These are phyloP conservation scores for Florisuga fusca DNA, from an alignment of 2,797 vertebrate species.

Conservation along the genomic window DNA sequence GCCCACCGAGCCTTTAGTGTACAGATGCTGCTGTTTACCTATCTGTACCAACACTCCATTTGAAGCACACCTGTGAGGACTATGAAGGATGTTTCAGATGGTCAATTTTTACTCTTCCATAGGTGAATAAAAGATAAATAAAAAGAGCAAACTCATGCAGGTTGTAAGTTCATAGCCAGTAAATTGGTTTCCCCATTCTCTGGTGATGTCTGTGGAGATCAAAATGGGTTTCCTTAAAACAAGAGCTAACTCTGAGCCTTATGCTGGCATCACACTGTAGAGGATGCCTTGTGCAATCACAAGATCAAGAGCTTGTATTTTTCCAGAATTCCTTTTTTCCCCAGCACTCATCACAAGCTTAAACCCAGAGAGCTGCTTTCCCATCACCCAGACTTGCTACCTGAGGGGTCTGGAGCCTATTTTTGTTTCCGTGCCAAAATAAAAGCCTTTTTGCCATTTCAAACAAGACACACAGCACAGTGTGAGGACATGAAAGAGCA, in stretches of 20 bases:
- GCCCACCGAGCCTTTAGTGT: neutral
- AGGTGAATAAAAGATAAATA: neutral
- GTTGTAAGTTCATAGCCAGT: neutral
- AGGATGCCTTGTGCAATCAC: neutral
- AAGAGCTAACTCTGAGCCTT: neutral
- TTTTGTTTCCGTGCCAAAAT: slow-evolving; percentile 14
- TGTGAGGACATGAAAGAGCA: slow-evolving; percentile 1
- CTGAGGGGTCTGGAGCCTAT: neutral
- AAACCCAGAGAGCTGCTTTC: neutral
- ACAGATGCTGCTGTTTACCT: neutral
- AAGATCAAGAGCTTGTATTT: neutral
- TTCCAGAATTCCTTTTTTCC: neutral
- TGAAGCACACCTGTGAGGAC: neutral
- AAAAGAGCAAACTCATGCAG: neutral
- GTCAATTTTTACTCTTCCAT: neutral
- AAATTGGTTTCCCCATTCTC: neutral
- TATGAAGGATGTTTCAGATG: neutral
- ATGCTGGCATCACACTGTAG: neutral
- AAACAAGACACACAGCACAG: neutral
- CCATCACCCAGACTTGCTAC: neutral
- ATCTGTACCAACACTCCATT: neutral
- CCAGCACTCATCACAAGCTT: neutral
- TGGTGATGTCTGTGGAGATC: neutral
- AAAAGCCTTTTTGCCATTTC: neutral
- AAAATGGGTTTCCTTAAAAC: neutral